Evolutionary conservation across 2,888 invertebrate genomes (phyloP).

Genomic region (Cremastinae sp.): DNA sequence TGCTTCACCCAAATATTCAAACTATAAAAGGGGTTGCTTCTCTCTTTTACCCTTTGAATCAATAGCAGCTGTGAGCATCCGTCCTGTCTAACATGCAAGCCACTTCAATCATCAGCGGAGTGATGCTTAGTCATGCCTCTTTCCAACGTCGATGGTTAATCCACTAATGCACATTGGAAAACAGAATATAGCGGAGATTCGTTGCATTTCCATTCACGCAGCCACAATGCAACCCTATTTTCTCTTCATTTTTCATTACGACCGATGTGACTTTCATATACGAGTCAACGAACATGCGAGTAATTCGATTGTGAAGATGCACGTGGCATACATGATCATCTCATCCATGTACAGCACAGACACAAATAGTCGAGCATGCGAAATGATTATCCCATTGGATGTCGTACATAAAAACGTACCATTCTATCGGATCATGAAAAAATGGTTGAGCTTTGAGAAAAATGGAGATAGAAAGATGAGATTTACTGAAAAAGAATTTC

Average conservation of each 20-base stretch:
- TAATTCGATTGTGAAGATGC: too few relatives aligned
- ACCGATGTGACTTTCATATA: not conserved
- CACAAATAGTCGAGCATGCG: too few relatives aligned
- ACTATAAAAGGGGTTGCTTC: not conserved
- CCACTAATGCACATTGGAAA: constrained; percentile 41
- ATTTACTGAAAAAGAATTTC: too few relatives aligned
- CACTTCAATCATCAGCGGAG: constrained; percentile 24
- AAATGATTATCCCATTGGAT: too few relatives aligned
- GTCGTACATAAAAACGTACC: too few relatives aligned
- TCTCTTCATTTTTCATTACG: constrained; percentile 7
- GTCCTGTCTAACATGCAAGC: constrained; percentile 7
- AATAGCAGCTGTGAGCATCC: not conserved
- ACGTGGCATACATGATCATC: not conserved
- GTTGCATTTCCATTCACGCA: too few relatives aligned
- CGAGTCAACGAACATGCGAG: too few relatives aligned
- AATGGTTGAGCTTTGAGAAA: too few relatives aligned
- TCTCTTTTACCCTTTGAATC: not conserved
- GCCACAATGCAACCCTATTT: not conserved
- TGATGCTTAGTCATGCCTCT: constrained; percentile 35
- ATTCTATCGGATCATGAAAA: too few relatives aligned
- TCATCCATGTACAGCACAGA: too few relatives aligned
- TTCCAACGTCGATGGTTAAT: constrained; percentile 42
- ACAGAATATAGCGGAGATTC: too few relatives aligned
- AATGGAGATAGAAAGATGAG: too few relatives aligned
- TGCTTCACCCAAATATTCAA: constrained; percentile 37